These are phyloP conservation scores for Dasyornis broadbenti DNA, from an alignment of 2,113 vertebrate species.

Conservation along the genomic window DNA sequence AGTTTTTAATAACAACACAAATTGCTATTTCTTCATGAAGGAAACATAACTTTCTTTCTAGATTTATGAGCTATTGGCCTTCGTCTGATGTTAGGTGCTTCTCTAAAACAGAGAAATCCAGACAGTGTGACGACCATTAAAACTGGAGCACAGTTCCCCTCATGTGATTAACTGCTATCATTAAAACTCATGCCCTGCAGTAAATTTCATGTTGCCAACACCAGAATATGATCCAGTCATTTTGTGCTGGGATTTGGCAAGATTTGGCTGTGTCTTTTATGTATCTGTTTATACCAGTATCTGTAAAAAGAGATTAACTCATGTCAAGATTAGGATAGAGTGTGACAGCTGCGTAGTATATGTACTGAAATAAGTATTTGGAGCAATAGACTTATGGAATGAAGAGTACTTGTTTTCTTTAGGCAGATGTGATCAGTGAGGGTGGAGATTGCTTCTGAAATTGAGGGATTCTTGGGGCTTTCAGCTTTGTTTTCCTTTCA, in stretches of 20 bases:
- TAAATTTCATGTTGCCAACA: slow-evolving; percentile 5
- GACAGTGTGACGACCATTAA: background rate
- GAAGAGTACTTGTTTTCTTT: background rate
- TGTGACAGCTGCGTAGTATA: background rate
- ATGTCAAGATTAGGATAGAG: background rate
- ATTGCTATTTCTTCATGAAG: background rate
- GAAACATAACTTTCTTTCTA: background rate
- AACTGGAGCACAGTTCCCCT: background rate
- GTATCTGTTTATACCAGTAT: background rate
- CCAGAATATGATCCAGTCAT: background rate
- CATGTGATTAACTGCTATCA: background rate
- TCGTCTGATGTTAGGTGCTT: background rate
- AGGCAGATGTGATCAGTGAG: background rate
- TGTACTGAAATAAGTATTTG: background rate
- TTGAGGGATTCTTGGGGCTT: background rate
- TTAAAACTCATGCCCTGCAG: background rate
- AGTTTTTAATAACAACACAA: background rate
- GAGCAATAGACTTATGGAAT: background rate
- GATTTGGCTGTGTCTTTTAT: background rate
- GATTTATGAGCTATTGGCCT: background rate
- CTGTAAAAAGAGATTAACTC: slow-evolving; percentile 7
- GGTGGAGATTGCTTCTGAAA: background rate
- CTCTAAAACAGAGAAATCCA: background rate
- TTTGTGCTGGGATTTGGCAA: background rate
- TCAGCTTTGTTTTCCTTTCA: background rate